These are phyloP conservation scores for Cyrtorhinus lividipennis DNA, from an alignment of 1,140 invertebrate genomes.

Conservation along the genomic window DNA sequence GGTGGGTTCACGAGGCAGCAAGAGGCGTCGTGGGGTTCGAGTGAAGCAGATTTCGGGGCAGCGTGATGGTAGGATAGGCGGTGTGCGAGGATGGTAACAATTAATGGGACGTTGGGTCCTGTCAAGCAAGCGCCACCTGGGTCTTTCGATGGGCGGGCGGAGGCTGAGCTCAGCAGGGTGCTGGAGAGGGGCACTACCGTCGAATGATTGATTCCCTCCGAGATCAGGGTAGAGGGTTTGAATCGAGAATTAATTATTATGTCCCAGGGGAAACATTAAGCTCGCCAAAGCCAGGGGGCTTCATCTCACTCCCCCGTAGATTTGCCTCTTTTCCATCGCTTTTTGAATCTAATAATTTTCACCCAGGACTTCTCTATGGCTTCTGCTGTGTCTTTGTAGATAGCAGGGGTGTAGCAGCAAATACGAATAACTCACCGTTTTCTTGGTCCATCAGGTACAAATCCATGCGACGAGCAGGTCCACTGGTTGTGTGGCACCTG, in stretches of 20 bases:
- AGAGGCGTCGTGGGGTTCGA: neutral
- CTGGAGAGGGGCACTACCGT: neutral
- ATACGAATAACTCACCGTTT: conserved; percentile 4
- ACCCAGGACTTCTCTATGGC: no score
- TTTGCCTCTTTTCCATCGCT: no score
- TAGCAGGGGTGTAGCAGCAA: no score
- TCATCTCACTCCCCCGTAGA: neutral
- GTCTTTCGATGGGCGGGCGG: neutral
- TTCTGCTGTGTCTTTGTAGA: no score
- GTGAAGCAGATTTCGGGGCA: neutral
- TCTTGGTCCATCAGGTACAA: neutral
- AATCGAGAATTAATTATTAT: conserved; percentile 10
- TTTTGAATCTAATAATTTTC: no score
- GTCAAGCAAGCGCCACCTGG: conserved; percentile 8
- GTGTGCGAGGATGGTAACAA: neutral
- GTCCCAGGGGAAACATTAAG: conserved; percentile 2
- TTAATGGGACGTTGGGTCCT: conserved; percentile 3
- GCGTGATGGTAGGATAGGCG: neutral
- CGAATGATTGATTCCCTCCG: neutral
- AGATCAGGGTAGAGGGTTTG: conserved; percentile 1
- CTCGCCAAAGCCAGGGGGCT: neutral
- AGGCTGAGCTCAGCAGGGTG: neutral
- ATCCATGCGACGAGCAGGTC: neutral
- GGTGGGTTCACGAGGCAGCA: no score
- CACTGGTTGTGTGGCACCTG: neutral